Base-by-base conservation (phyloP, 2,888 invertebrate genomes). In the Syritta pipiens region DNA sequence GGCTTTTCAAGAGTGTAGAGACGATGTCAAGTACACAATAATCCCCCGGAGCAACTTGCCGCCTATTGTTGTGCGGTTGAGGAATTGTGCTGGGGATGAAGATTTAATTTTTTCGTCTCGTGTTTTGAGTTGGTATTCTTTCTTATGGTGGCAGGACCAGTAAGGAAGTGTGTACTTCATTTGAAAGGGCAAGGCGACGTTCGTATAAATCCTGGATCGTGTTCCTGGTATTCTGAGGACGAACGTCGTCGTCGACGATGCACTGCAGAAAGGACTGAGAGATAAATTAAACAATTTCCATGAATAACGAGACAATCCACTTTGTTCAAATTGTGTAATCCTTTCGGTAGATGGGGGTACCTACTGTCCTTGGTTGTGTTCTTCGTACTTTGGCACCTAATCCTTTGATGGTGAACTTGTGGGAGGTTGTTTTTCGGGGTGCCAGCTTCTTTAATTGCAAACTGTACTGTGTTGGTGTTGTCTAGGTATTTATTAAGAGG, bases 261-360 rank as follows among this genome's bases (percentile, higher is more conserved):
- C 59, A 49, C 12, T 40, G 30, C 17, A 60, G 10, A 40, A 4
- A 4, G 40, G 30, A 32, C 53, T 10, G 14, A 44, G 49, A 71
- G 76, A 76, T 77, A 79, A 81, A 83, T 83, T 83, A 82, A 83
- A 83, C 81, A 82, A 82, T 82, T 83, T 82, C 75, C 71, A 68
- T 82, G 81, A 83, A 81, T 82, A 82, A 83, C 83, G 83, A 83
- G 81, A 83, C 82, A 83, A 83, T 83, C 81, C 75, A 82, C 72
- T 83, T 82, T 75, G 79, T 79, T 81, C 69, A 83, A 83, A 83
- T 83, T 81, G 75, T 83, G 81, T 82, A 83, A 83, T 83, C 81
- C 81, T 69, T 83, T 77, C 67, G 46, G 62, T n/a, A n/a, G n/a
- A n/a, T n/a, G n/a, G n/a, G n/a, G n/a, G n/a, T n/a, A n/a, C n/a